Evolutionary conservation across 1,140 invertebrate genomes (phyloP), one percentile per base, ranked within the genome.

Genomic region (Drosophila bifasciata): DNA sequence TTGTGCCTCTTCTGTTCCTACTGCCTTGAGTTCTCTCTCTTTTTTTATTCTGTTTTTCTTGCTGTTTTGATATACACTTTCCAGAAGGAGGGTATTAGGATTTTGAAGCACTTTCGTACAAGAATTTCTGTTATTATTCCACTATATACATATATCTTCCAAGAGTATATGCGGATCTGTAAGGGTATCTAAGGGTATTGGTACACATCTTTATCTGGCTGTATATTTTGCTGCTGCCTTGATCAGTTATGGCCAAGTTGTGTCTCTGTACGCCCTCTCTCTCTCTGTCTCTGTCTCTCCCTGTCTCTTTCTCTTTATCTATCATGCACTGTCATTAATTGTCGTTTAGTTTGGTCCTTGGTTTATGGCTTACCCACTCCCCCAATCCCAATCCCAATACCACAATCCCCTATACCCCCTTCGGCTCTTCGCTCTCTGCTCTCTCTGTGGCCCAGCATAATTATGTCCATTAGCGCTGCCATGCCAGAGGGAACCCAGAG

Each of bases 311-410:
- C 52, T 64, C 51, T 46, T 59, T 70, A 60, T 64, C 52, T 58
- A 57, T 60, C 59, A 69, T 58, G 28, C 53, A 59, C 72, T 84
- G 80, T 86, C 73, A 85, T 85, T 85, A 84, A 84, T 84, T 84
- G 80, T 84, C 71, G 71, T 84, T 84, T 71, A 68, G 61, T 68
- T 81, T 44, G 53, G 66, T 77, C 52, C 64, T 58, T 70, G 60
- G 53, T 62, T 70, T 76, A 53, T 73, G 49, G 21, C 39, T 74
- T 66, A 17, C 44, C 21, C 21, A 11, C 13, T 36, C 32, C 32
- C 32, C 4, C 32, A 4, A 32, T 32, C 28, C 0, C 21, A 23
- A 23, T 23, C 21, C 1, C 32, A 25, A 23, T 19, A n/a, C 48
- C 28, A 11, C 49, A 13, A 6, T 7, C 13, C 11, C 45, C 7